Evolutionary conservation across 2,888 invertebrate genomes (phyloP), one percentile per base, ranked within the genome.

Genomic region (Sthenelais limicola): DNA sequence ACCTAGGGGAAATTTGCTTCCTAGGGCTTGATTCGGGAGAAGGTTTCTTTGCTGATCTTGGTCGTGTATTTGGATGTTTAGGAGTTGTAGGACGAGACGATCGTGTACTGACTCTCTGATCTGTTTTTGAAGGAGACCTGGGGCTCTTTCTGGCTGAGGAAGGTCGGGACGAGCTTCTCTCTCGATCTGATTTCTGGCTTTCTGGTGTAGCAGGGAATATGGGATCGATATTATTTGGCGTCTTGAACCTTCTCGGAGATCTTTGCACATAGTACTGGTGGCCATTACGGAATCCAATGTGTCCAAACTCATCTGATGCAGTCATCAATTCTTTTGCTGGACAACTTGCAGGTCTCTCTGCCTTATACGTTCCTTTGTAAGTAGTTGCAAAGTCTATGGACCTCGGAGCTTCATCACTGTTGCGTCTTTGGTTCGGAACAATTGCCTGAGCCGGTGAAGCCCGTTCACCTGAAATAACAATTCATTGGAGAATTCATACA

Each of bases 291-390:
- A 43, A 30, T 7, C 67, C 67, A n/a, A 48, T 48, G 47, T 48
- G 48, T n/a, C 32, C 47, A 30, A 28, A 67, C 30, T 69, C 69
- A 26, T 69, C 69, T 9, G 68, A 28, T 12, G 49, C 28, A 9
- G 30, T 48, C 7, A 33, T 21, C 21, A 69, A 33, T 15, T 69
- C 51, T 21, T 28, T 35, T 26, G 32, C 51, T n/a, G 49, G 49
- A 26, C 72, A 72, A 26, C 35, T 51, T 26, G 33, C 15, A 26
- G 32, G 33, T n/a, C 35, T 35, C 26, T 66, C 51, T 12, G 47
- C 49, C 26, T 38, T 69, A 52, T 49, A 74, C 3, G 69, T 62
- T 38, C 70, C 72, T 24, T 38, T 51, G 43, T 74, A 74, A 18
- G 72, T 74, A 24, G 74, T 74, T n/a, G 18, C 28, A 32, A 48